A percentile compares a stretch with the other conserved stretches of the same genome.
phyloP scores from a whole-genome alignment of 1,140 invertebrate species.

The Sycobia sp. region DNA sequence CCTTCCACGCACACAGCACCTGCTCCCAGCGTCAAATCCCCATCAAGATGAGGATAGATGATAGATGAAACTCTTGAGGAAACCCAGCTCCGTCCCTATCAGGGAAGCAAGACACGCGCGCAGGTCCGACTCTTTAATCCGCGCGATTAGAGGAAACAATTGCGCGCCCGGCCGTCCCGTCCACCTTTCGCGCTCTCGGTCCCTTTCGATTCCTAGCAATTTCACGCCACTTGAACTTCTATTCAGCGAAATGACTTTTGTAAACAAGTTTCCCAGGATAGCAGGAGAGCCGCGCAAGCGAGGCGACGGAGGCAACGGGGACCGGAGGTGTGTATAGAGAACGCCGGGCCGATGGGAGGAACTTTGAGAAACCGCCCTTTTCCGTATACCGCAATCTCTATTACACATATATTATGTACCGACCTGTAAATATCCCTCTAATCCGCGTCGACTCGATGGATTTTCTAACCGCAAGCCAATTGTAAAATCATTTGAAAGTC shows the following conservation, averaged over 20 bases:
- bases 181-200: not conserved
- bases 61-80: constrained; percentile 4
- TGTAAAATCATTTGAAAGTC: constrained; percentile 21
- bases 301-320: not conserved
- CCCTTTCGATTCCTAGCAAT: constrained; percentile 23
- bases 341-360: too few relatives aligned
- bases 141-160: too few relatives aligned
- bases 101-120: not conserved
- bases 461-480: constrained; percentile 6
- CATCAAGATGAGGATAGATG: too few relatives aligned
- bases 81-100: constrained; percentile 11
- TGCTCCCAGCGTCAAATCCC: too few relatives aligned
- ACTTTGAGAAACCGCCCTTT: too few relatives aligned
- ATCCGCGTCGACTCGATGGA: not conserved
- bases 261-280: constrained; percentile 41
- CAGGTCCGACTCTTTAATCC: not conserved
- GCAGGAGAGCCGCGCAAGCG: constrained; percentile 22
- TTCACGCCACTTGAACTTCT: constrained; percentile 41
- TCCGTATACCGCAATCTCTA: too few relatives aligned
- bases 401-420: too few relatives aligned
- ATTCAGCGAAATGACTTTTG: constrained; percentile 46
- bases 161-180: too few relatives aligned
- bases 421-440: not conserved
- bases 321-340: not conserved
- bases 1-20: too few relatives aligned